phyloP scores from a whole-genome alignment of 2,888 invertebrate species.

The Hirtodrosophila histrioides region DNA sequence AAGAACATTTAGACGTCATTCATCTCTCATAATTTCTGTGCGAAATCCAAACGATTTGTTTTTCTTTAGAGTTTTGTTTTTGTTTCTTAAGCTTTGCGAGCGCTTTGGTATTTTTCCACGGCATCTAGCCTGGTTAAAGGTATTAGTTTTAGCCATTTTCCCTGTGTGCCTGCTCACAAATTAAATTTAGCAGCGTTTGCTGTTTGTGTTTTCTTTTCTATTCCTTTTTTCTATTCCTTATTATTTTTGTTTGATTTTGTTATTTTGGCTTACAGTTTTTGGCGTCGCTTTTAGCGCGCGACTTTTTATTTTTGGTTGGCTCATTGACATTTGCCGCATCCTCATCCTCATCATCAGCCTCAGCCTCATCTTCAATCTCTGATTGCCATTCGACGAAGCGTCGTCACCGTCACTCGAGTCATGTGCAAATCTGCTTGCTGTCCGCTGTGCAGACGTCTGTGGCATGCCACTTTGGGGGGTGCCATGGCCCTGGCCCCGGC shows the following conservation, averaged over 20 bases:
- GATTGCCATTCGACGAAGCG: conserved; percentile 8
- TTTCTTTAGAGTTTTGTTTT: conserved; percentile 33
- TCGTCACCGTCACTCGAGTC: conserved; percentile 34
- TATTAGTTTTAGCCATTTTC: conserved; percentile 38
- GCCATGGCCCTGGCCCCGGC: too few relatives aligned
- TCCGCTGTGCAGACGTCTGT: conserved; percentile 16
- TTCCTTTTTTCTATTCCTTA: neutral
- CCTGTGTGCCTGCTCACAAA: conserved; percentile 18
- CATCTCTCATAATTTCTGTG: conserved; percentile 73
- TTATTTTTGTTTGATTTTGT: conserved; percentile 10
- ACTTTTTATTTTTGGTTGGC: conserved; percentile 47
- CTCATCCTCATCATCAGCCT: conserved; percentile 2
- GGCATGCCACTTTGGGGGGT: conserved; percentile 29
- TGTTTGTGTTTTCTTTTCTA: conserved; percentile 15
- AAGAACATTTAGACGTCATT: conserved; percentile 78
- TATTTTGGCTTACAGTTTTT: conserved; percentile 19
- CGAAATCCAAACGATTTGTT: conserved; percentile 59
- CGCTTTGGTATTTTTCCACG: conserved; percentile 57
- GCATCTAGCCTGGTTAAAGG: conserved; percentile 33
- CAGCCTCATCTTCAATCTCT: conserved; percentile 8
- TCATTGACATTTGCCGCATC: conserved; percentile 57
- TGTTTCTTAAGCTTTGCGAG: conserved; percentile 20
- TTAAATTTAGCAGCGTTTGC: conserved; percentile 49
- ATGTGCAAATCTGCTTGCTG: conserved; percentile 36
- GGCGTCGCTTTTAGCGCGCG: conserved; percentile 44